Evolutionary conservation across 2,113 vertebrate species (phyloP).

Genomic region (Peromyscus californicus): DNA sequence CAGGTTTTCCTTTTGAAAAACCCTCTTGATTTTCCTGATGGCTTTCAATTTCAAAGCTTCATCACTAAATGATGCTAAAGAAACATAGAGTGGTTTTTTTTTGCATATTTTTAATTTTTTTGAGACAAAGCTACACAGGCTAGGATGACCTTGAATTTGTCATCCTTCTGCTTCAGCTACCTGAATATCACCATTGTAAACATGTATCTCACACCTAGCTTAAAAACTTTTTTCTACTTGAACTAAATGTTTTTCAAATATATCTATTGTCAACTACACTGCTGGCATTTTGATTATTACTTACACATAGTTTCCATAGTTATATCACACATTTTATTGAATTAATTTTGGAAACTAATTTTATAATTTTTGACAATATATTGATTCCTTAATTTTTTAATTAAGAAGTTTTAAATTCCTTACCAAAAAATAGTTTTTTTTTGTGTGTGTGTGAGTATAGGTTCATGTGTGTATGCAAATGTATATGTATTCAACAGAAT

Average conservation of each 20-base stretch:
- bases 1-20: neutral
- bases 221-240: neutral
- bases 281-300: neutral
- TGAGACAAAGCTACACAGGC: neutral
- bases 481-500: no score
- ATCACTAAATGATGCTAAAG: slow-evolving; percentile 14
- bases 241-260: neutral
- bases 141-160: neutral
- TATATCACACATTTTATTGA: neutral
- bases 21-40: neutral
- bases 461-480: neutral
- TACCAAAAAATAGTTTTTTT: neutral
- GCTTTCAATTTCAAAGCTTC: slow-evolving; percentile 35
- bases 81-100: neutral
- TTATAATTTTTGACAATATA: neutral
- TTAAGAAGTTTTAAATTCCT: neutral
- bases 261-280: neutral
- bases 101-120: neutral
- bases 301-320: neutral
- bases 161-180: neutral
- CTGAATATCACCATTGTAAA: neutral
- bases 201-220: neutral
- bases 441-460: no score
- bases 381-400: neutral
- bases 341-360: neutral